Base-by-base conservation (phyloP, 2,888 invertebrate genomes). In the Athalia circularis region DNA sequence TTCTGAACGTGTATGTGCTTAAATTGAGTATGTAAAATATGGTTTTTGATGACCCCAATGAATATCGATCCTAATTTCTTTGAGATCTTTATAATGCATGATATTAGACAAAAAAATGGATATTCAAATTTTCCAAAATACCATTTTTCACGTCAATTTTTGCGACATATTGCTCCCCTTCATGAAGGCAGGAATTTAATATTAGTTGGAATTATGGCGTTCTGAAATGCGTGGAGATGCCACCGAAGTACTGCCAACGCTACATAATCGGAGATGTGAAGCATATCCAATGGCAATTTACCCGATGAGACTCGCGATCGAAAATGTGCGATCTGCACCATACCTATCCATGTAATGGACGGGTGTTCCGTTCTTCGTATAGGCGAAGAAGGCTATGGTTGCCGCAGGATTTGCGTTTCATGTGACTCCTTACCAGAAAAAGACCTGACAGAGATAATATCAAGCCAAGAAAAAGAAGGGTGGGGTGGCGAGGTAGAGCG, bases 241-340 rank as follows among this genome's bases (percentile, higher is more conserved):
- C 65, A 65, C 45, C 7, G 65, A 65, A 47, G 5, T 47, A 65
- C 65, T 11, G 45, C 65, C 15, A n/a, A n/a, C 15, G n/a, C 47
- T n/a, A n/a, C n/a, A n/a, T n/a, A n/a, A 47, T 47, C 65, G n/a
- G 8, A n/a, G n/a, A 65, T 65, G 65, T 65, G 15, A 65, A 65
- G 45, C n/a, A 4, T 65, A 47, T 47, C 65, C n/a, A 29, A 65
- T 45, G 65, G 65, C 4, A 65, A 65, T 65, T 47, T 65, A 7
- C 65, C 65, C n/a, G n/a, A n/a, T n/a, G n/a, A n/a, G 29, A 47
- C 43, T 47, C 45, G 47, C 9, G 47, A 43, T 11, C 65, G 29
- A 4, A 65, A 65, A 65, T 65, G 65, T 45, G 13, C 65, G 5
- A 65, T 65, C 29, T 65, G 65, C 65, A 29, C 15, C 3, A 47